Conservation (phyloP, 2,113 vertebrate genomes). For the Upupa epops region DNA sequence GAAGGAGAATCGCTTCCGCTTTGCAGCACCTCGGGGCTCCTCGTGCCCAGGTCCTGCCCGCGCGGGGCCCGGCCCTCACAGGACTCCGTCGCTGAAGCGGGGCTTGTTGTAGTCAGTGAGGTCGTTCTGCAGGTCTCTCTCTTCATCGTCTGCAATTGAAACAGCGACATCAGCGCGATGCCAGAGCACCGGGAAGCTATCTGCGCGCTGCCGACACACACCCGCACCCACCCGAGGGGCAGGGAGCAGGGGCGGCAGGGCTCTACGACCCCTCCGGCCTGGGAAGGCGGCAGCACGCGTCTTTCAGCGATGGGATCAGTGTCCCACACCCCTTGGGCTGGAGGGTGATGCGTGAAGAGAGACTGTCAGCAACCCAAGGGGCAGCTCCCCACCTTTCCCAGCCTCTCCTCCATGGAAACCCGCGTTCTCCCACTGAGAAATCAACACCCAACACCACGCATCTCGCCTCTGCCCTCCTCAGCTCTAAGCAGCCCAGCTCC, state of each 20-base stretch:
- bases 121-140: slow-evolving; percentile 90
- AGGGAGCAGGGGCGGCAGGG: background rate
- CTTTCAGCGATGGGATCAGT: background rate
- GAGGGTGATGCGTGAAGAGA: background rate
- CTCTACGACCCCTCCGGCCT: no score
- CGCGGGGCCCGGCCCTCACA: slow-evolving; percentile 75
- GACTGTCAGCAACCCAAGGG: background rate
- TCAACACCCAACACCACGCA: no score
- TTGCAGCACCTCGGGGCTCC: slow-evolving; percentile 51
- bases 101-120: slow-evolving; percentile 90
- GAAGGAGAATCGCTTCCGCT: slow-evolving; percentile 12
- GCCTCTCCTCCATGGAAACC: fast-evolving
- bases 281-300: no score
- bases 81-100: slow-evolving; percentile 82
- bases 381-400: background rate
- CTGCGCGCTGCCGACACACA: fast-evolving
- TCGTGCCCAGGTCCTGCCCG: background rate
- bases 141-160: slow-evolving; percentile 88
- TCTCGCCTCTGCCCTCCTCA: background rate
- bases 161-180: background rate
- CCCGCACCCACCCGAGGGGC: fast-evolving
- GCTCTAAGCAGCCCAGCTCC: fast-evolving
- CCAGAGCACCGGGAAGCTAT: no score
- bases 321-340: background rate
- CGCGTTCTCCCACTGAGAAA: no score